phyloP scores from a whole-genome alignment of 1,140 invertebrate species.

The Calliopsis andreniformis region DNA sequence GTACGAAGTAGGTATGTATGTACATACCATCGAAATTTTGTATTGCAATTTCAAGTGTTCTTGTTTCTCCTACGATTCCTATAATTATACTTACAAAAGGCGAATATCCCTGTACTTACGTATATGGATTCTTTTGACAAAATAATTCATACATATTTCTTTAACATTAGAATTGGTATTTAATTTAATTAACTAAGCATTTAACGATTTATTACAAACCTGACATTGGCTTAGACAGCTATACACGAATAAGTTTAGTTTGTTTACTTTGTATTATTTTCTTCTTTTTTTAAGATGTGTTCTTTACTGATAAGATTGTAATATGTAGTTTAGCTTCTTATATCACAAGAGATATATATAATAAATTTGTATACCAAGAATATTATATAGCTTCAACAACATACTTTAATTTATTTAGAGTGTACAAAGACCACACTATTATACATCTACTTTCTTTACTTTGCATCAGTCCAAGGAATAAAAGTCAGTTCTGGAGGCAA shows the following conservation, averaged over 20 bases:
- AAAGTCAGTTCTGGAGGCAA: conserved; percentile 48
- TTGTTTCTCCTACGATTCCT: no score
- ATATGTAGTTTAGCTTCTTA: conserved; percentile 15
- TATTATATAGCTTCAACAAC: conserved; percentile 52
- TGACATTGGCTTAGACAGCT: not conserved
- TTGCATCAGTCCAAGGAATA: conserved; percentile 48
- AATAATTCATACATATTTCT: not conserved
- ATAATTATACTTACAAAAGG: no score
- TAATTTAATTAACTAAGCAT: not conserved
- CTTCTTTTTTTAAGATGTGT: conserved; percentile 19
- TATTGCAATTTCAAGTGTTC: no score
- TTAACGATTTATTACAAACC: conserved; percentile 24
- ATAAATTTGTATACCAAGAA: conserved; percentile 38
- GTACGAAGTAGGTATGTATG: no score
- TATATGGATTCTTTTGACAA: not conserved
- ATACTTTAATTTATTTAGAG: conserved; percentile 65
- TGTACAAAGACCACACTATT: conserved; percentile 62
- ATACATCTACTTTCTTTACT: conserved; percentile 54
- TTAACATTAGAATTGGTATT: not conserved
- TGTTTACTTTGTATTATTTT: conserved; percentile 20
- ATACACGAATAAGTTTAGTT: not conserved
- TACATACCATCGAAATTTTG: no score
- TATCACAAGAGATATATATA: conserved; percentile 37
- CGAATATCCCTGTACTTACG: not conserved
- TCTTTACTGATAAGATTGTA: conserved; percentile 27